These are phyloP conservation scores for Thereva unica DNA, from an alignment of 2,888 invertebrate species.

Conservation along the genomic window DNA sequence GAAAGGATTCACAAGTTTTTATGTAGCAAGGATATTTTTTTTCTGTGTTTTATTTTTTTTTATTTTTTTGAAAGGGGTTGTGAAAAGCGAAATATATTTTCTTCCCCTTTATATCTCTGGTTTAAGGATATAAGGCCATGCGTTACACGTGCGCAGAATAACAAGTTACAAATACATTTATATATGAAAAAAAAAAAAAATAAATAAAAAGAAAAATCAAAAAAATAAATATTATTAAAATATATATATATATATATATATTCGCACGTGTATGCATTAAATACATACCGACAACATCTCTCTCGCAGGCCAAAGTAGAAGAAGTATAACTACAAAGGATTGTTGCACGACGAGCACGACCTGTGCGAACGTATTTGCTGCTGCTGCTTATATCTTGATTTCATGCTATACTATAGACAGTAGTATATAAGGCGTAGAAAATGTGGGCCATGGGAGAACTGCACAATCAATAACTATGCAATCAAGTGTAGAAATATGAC, in stretches of 20 bases:
- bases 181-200: too few relatives aligned
- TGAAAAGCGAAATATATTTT: neutral
- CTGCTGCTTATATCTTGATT: conserved; percentile 23
- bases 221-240: too few relatives aligned
- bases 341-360: conserved; percentile 32
- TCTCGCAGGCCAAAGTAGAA: neutral
- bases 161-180: conserved; percentile 20
- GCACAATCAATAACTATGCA: conserved; percentile 39
- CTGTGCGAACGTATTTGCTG: conserved; percentile 31
- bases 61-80: conserved; percentile 1
- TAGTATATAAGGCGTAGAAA: conserved; percentile 29
- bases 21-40: neutral
- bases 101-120: too few relatives aligned
- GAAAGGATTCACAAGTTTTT: neutral
- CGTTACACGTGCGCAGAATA: conserved; percentile 35
- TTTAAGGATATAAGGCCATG: conserved; percentile 8
- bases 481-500: conserved; percentile 34
- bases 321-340: conserved; percentile 31
- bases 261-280: conserved; percentile 4
- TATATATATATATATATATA: too few relatives aligned
- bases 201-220: too few relatives aligned
- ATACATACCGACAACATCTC: conserved; percentile 18
- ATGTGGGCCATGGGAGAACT: conserved; percentile 38
- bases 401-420: conserved; percentile 21
- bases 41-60: neutral